Evolutionary conservation across 2,113 vertebrate genomes (phyloP), one percentile per base, ranked within the genome.

Genomic region (Ursus arctos): DNA sequence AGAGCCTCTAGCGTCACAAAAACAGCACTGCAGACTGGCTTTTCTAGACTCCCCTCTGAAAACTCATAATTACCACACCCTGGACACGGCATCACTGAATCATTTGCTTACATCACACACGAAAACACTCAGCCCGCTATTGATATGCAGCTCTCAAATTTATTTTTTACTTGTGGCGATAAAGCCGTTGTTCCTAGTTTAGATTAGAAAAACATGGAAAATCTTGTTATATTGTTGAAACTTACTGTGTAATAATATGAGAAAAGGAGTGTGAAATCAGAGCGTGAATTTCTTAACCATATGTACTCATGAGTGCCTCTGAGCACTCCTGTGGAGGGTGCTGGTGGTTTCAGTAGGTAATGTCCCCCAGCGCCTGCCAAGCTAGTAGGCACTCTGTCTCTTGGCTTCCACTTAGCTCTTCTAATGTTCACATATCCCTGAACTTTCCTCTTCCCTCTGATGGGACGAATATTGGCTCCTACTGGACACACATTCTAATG

Each of bases 201-300:
- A 94, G 67, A 79, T 95, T 79, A 13, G 80, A 80, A 93, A 93
- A 82, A 85, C 57, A 53, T 65, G 43, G 53, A 55, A 77, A 40
- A 83, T 53, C 86, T 80, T 92, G 40, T 84, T 63, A 57, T n/a
- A 26, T 24, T 88, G 40, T 81, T 95, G 79, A 82, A 85, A 94
- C 85, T 95, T 74, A 74, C 24, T 72, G 22, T 71, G 16, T 94
- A 77, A 33, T 71, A 67, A 59, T 67, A 80, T 10, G 61, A 71
- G 61, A 47, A 61, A 47, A 95, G 26, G 74, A 61, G 47, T 90
- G 43, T 67, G 61, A 86, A 90, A 49, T 77, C 43, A 77, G 74
- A 67, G 59, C 87, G n/a, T 83, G 67, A 83, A 88, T 93, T 94
- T 95, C 59, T 90, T 86, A 89, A n/a, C 43, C 55, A 1, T 26